These are phyloP conservation scores for Falco rusticolus DNA, from an alignment of 2,797 vertebrate species.

Conservation along the genomic window DNA sequence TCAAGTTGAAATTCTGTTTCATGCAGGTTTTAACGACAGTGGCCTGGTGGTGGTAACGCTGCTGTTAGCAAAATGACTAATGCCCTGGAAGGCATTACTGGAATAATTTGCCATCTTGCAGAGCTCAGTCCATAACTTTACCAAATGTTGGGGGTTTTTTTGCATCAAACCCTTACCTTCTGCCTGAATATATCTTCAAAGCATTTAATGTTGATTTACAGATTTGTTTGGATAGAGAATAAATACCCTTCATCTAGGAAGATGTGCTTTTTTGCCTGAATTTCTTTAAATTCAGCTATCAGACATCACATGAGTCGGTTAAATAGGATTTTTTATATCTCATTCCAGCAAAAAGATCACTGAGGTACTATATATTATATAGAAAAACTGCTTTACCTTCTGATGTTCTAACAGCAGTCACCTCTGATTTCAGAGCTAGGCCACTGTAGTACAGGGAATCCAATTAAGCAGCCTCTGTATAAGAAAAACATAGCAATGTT, in stretches of 20 bases:
- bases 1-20: neutral
- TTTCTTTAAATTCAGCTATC: neutral
- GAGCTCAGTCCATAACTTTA: neutral
- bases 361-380: neutral
- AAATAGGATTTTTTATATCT: neutral
- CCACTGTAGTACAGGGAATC: neutral
- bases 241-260: neutral
- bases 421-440: neutral
- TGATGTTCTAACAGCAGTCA: neutral
- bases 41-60: neutral
- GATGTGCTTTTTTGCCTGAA: neutral
- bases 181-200: neutral
- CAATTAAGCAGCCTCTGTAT: neutral
- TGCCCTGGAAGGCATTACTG: neutral
- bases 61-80: constrained; percentile 6
- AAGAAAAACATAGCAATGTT: neutral
- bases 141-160: neutral
- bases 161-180: neutral
- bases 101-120: neutral
- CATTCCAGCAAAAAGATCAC: neutral
- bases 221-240: neutral
- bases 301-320: neutral
- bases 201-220: neutral
- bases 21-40: neutral
- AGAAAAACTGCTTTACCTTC: neutral